Percentiles rank a stretch among this genome's conserved stretches.
phyloP scores from a whole-genome alignment of 1,140 invertebrate genomes.

The Drosophila lacteicornis region DNA sequence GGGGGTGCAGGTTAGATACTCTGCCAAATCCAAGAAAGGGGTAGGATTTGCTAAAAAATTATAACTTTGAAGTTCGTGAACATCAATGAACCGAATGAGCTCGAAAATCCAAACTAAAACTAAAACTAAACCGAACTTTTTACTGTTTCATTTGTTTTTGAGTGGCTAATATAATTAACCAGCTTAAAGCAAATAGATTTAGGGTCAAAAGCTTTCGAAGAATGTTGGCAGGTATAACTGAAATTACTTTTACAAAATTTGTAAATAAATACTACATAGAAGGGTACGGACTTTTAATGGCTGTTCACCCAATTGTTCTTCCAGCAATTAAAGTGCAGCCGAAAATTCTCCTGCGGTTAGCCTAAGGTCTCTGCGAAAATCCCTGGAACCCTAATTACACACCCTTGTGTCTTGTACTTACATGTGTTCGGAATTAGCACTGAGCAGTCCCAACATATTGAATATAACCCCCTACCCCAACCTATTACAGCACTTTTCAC shows the following conservation, averaged over 20 bases:
- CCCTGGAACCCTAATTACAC: constrained; percentile 3
- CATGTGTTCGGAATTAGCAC: constrained; percentile 28
- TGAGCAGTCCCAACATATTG: constrained; percentile 19
- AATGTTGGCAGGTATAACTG: not conserved
- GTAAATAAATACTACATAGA: not conserved
- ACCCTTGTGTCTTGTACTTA: constrained; percentile 15
- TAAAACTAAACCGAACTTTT: not conserved
- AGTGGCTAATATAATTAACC: too few species aligned
- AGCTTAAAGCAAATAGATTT: not conserved
- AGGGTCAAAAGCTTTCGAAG: too few species aligned
- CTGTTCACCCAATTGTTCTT: not conserved
- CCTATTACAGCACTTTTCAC: constrained; percentile 47
- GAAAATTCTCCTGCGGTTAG: not conserved
- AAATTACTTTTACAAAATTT: too few species aligned
- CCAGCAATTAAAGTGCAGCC: not conserved
- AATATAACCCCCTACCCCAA: constrained; percentile 38
- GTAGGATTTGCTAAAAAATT: not conserved
- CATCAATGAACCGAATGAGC: not conserved
- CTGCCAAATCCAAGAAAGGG: not conserved
- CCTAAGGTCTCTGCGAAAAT: not conserved
- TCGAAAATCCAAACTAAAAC: not conserved
- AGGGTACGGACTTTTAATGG: not conserved
- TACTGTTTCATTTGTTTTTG: too few species aligned
- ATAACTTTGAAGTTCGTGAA: not conserved
- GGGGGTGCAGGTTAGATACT: constrained; percentile 1